These are phyloP conservation scores for Cotesia typhae DNA, from an alignment of 1,140 invertebrate genomes.

Conservation along the genomic window DNA sequence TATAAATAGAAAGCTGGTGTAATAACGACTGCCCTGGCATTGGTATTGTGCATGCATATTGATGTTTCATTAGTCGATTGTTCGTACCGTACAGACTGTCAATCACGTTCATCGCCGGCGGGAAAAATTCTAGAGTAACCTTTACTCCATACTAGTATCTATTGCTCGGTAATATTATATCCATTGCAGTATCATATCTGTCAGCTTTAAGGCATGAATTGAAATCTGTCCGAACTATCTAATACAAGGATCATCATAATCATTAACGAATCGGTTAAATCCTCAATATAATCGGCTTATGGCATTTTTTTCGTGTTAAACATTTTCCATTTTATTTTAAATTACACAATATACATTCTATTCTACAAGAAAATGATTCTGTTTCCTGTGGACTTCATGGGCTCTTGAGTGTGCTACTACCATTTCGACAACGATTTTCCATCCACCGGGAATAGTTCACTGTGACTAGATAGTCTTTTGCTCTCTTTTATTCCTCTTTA, in stretches of 20 bases:
- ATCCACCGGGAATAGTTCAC: conserved; percentile 32
- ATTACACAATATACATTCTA: neutral
- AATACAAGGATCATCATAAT: conserved; percentile 55
- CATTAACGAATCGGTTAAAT: neutral
- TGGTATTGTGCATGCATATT: conserved; percentile 58
- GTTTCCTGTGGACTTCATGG: neutral
- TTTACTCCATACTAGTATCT: neutral
- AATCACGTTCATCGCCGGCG: conserved; percentile 57
- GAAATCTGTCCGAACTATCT: conserved; percentile 50
- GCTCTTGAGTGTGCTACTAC: conserved; percentile 10
- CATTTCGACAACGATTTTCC: conserved; percentile 28
- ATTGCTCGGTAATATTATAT: neutral
- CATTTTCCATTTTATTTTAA: too few species aligned
- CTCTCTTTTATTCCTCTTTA: conserved; percentile 30
- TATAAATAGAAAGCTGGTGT: conserved; percentile 40
- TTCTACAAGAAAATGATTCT: conserved; percentile 6
- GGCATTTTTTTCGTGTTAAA: neutral
- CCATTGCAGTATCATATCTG: neutral
- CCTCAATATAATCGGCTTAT: neutral
- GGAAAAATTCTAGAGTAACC: conserved; percentile 40
- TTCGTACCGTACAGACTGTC: conserved; percentile 58
- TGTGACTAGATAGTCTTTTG: conserved; percentile 5
- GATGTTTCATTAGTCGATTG: conserved; percentile 64
- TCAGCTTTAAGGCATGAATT: neutral
- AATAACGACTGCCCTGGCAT: conserved; percentile 34